Base-by-base conservation (phyloP, 30 jellyfish, hydroid and myxozoan genomes). In the Hydractinia symbiolongicarpus region DNA sequence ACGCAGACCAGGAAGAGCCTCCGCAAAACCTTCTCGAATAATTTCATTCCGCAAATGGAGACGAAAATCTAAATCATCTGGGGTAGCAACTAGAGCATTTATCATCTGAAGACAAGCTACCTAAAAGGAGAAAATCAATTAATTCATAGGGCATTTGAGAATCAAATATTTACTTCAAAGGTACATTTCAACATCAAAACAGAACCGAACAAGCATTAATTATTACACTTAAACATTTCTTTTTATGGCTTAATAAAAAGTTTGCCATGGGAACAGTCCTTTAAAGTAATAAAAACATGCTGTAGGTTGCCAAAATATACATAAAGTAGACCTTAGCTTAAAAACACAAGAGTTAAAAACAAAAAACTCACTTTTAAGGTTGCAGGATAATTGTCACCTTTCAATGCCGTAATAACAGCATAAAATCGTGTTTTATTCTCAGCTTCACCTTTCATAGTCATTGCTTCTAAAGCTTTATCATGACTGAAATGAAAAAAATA, bases 391-490 rank as follows among this genome's bases (percentile, higher is more conserved):
- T 90, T 84, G 75, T 83, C 95, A 16, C 95, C 95, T 57, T 86
- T 86, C 87, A 91, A 58, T 3, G 98, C 94, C 16, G 87, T 90
- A 20, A 91, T 94, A 73, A 91, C 92, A 62, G 98, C 98, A 82
- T 76, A 55, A 62, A 91, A 91, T 53, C 98, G 85, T n/a, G 96
- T 88, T 71, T 91, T 86, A 82, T 91, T 91, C 72, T 86, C 96
- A 6, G 95, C 98, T 72, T 91, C 98, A 4, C 96, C 98, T 67
- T 91, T 91, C 96, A 91, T 50, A 30, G 98, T 91, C 79, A 91
- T 77, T 9, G 98, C 98, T 86, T 91, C 98, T 61, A 91, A 85
- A 14, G 98, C 98, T 73, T 91, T 91, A 13, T 91, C 98, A 68
- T 91, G 98, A 56, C 98, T 91, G 67, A 8, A 83, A 14, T 14